A percentile compares a stretch with the other conserved stretches of the same genome.
phyloP scores from a whole-genome alignment of 2,888 invertebrate species.

The Papilio protenor region DNA sequence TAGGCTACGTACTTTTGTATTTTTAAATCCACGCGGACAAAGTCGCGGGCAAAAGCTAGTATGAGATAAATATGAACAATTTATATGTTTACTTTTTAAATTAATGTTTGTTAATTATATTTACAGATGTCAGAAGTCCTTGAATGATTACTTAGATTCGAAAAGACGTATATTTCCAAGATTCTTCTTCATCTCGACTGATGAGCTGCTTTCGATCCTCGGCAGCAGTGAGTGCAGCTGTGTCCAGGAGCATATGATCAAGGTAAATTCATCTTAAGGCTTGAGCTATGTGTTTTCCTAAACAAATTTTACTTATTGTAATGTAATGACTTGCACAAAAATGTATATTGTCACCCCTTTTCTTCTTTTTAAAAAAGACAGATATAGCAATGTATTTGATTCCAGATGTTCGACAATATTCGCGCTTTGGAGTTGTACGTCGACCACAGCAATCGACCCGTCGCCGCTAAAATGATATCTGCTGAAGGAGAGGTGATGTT shows the following conservation, averaged over 20 bases:
- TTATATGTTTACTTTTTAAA: neutral
- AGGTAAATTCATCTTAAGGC: constrained; percentile 83
- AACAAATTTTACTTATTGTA: neutral
- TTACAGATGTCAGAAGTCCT: constrained; percentile 91
- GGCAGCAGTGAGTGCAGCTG: constrained; percentile 93
- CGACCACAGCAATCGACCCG: constrained; percentile 86
- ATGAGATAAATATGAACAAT: too few relatives aligned
- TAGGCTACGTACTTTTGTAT: too few relatives aligned
- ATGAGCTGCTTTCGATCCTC: constrained; percentile 94
- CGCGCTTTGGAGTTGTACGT: constrained; percentile 88
- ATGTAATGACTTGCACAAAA: neutral
- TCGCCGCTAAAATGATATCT: constrained; percentile 93
- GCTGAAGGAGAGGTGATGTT: constrained; percentile 89
- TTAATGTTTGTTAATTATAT: neutral
- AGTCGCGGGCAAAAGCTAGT: too few relatives aligned
- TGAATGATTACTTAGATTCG: constrained; percentile 94
- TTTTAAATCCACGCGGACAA: too few relatives aligned
- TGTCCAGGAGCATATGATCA: constrained; percentile 97
- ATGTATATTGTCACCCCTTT: neutral
- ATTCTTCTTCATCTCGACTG: constrained; percentile 97
- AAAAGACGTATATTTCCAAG: constrained; percentile 95
- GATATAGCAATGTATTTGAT: constrained; percentile 41
- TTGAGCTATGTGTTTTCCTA: neutral
- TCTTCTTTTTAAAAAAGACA: neutral
- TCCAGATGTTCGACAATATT: constrained; percentile 96